Evolutionary conservation across 2,888 invertebrate genomes (phyloP), one percentile per base, ranked within the genome.

Genomic region (Parapristionchus giblindavisi): DNA sequence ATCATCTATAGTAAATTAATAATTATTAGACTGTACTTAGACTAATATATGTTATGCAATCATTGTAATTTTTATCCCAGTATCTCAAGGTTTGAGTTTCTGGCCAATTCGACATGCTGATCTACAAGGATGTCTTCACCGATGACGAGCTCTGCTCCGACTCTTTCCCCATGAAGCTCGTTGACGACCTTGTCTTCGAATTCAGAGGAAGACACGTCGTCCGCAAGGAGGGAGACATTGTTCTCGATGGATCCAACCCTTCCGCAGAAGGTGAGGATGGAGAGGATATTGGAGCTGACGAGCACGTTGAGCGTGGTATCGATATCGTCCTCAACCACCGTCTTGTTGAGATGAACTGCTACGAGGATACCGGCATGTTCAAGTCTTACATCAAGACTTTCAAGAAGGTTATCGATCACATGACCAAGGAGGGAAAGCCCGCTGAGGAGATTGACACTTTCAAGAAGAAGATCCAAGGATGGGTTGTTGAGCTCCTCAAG

Each of bases 71-170:
- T n/a, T n/a, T n/a, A n/a, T n/a, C n/a, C n/a, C n/a, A n/a, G n/a
- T n/a, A n/a, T 68, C 52, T 68, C 48, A 52, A 36, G 51, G 52
- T 52, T 78, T 54, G 76, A 78, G 78, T 76, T 78, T 70, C 77
- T 82, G 76, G 77, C 78, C 79, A 72, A 76, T 71, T n/a, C 70
- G 94, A 91, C 91, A 96, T 96, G 96, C 94, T 91, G 90, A 94
- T 96, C 91, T 96, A 92, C 92, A 95, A 95, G 91, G 95, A 96
- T 91, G 92, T 94, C 91, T 93, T 96, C 90, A 94, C 94, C 87
- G 94, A 94, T 87, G 97, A 98, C 90, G 98, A 98, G 91, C 94
- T 98, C 93, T 96, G 96, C 92, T 95, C 96, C 77, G 98, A 98
- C 91, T 92, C 94, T 74, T 96, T 94, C 90, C 95, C 93, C 91